Conservation (phyloP, 2,113 vertebrate species). For the Paratilapia polleni region DNA sequence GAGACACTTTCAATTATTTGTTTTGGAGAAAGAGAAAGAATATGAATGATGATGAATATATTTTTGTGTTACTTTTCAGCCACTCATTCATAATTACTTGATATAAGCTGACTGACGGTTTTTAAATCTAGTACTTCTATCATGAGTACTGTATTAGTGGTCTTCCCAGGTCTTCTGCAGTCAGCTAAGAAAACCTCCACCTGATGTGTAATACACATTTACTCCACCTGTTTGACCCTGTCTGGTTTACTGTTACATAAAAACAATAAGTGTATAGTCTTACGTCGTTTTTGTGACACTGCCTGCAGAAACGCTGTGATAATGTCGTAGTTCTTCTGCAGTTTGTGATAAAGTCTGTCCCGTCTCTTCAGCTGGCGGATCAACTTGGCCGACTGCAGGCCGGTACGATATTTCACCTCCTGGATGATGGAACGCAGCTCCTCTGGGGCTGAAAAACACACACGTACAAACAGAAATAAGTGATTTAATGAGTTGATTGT, state of each 20-base stretch:
- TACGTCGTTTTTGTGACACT: constrained; percentile 93
- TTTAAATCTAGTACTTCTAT: too few species aligned
- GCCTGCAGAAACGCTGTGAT: constrained; percentile 96
- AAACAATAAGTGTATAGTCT: constrained; percentile 63
- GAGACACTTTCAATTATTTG: too few species aligned
- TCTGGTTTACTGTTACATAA: neutral
- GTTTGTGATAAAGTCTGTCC: constrained; percentile 86
- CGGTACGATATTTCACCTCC: constrained; percentile 88
- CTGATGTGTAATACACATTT: neutral
- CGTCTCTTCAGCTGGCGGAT: constrained; percentile 92
- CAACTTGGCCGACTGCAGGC: constrained; percentile 89
- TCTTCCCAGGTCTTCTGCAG: neutral
- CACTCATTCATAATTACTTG: neutral
- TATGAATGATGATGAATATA: neutral
- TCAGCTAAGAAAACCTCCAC: neutral
- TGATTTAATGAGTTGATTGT: neutral
- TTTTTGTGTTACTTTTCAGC: neutral
- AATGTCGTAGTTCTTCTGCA: constrained; percentile 93
- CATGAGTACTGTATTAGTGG: neutral
- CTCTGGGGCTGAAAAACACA: constrained; percentile 74
- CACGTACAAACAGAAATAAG: neutral
- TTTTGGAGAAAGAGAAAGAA: neutral
- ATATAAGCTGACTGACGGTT: too few species aligned
- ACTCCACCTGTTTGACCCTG: neutral
- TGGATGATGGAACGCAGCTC: constrained; percentile 86